Base-by-base conservation (phyloP, 2,113 vertebrate genomes). In the Amphilophus citrinellus region DNA sequence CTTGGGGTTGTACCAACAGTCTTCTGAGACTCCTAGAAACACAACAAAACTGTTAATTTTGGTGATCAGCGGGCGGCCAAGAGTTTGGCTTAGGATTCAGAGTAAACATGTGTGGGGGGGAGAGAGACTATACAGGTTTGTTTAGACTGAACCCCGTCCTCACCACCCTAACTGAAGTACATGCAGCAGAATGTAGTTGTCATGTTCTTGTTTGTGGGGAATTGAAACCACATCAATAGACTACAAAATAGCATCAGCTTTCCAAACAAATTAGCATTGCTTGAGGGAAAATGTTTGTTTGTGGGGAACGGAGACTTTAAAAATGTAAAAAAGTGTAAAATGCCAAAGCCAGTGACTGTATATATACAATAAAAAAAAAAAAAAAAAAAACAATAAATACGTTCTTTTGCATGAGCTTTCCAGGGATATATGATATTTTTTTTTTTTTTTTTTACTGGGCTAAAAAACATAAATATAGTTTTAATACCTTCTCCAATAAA, bases 401-500 rank as follows among this genome's bases (percentile, higher is more conserved):
- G 92, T 87, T 50, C 61, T 73, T 65, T 71, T 88, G 73, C 86
- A 84, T 87, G 88, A 93, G 89, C 84, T 93, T 90, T 89, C 90
- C 88, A 88, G 84, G 89, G 68, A 90, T 95, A 95, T 90, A 92
- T 91, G 84, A 77, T 71, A 11, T 42, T 66, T 89, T 37, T 13
- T 30, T 89, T 88, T 61, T 35, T 20, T 88, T 88, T 84, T 91
- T 76, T 92, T 87, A 92, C 84, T 85, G 82, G 87, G 89, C 92
- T 91, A 89, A 95, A 96, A 96, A 97, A 94, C 94, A 97, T 97
- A 97, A 97, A 97, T 97, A 97, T 95, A 96, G 94, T 91, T 92
- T 73, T 95, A 86, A 95, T 95, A 93, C 92, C 93, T 93, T 95
- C 97, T 96, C 96, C 93, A 97, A 98, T 98, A 98, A 98, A 98